Percentiles rank a stretch among this genome's conserved stretches.
These are phyloP conservation scores for Sthenelais limicola DNA, from an alignment of 2,888 invertebrate species.

Conservation along the genomic window DNA sequence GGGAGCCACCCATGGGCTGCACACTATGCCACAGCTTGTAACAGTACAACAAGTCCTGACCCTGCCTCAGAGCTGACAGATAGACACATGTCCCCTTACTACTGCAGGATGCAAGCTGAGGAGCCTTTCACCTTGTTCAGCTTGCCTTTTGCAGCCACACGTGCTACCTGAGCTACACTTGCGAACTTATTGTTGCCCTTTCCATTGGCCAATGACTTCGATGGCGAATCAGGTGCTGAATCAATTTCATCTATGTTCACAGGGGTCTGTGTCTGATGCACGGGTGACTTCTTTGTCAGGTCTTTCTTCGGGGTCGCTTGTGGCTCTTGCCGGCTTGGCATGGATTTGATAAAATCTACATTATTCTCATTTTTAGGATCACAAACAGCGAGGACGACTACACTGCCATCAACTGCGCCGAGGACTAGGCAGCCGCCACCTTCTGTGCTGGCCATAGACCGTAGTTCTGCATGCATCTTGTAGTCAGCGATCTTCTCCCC, in stretches of 20 bases:
- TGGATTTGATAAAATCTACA: conserved; percentile 58
- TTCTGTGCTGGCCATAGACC: conserved; percentile 62
- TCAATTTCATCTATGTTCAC: background rate
- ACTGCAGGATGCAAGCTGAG: conserved; percentile 37
- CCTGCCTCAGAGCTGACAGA: too few species aligned
- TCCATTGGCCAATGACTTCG: conserved; percentile 35
- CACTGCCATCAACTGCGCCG: conserved; percentile 93
- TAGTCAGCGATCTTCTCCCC: conserved; percentile 93
- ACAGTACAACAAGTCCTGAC: too few species aligned
- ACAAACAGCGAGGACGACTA: conserved; percentile 88
- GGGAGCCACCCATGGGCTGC: too few species aligned
- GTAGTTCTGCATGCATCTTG: conserved; percentile 69
- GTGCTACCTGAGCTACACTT: conserved; percentile 66
- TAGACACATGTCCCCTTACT: too few species aligned
- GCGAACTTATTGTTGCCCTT: conserved; percentile 61
- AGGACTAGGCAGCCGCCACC: conserved; percentile 77
- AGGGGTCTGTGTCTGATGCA: background rate
- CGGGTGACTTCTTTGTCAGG: conserved; percentile 12
- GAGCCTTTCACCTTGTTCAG: conserved; percentile 46
- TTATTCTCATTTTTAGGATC: conserved; percentile 74
- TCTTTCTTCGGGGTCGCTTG: conserved; percentile 1
- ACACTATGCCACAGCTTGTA: too few species aligned
- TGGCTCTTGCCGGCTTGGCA: conserved; percentile 60
- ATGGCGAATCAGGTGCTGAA: conserved; percentile 3
- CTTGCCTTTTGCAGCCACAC: conserved; percentile 67